Conservation (phyloP, 2,888 invertebrate genomes). For the Timandra comae region DNA sequence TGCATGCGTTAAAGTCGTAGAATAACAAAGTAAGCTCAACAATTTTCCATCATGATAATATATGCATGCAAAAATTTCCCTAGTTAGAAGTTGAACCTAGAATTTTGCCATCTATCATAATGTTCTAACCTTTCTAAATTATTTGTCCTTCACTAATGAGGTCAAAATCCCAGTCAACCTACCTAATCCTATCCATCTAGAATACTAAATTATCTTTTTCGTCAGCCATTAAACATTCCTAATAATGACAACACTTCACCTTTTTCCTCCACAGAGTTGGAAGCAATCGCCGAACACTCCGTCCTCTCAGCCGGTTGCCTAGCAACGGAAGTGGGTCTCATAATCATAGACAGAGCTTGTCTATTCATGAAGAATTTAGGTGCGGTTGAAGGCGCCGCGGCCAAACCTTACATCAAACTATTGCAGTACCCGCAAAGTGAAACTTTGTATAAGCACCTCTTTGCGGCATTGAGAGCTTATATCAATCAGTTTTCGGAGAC, state of each 20-base stretch:
- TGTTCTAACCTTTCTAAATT: too few relatives aligned
- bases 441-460: constrained; percentile 90
- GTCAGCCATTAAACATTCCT: too few relatives aligned
- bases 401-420: constrained; percentile 90
- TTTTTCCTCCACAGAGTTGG: constrained; percentile 41
- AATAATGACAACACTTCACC: neutral
- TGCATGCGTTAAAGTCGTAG: too few relatives aligned
- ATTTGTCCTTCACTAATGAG: too few relatives aligned
- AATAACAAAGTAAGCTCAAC: too few relatives aligned
- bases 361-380: constrained; percentile 90
- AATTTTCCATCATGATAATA: too few relatives aligned
- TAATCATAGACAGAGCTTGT: constrained; percentile 90
- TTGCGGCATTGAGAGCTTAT: constrained; percentile 93
- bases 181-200: too few relatives aligned
- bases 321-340: constrained; percentile 92
- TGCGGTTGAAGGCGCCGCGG: constrained; percentile 86
- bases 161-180: too few relatives aligned
- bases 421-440: constrained; percentile 94
- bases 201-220: too few relatives aligned
- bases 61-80: too few relatives aligned
- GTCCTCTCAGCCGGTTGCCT: constrained; percentile 73
- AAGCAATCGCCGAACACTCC: constrained; percentile 62
- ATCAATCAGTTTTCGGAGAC: constrained; percentile 92
- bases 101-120: too few relatives aligned
- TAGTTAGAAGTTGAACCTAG: too few relatives aligned